Conservation (phyloP, 2,797 vertebrate species). For the Cirrhinus molitorella region DNA sequence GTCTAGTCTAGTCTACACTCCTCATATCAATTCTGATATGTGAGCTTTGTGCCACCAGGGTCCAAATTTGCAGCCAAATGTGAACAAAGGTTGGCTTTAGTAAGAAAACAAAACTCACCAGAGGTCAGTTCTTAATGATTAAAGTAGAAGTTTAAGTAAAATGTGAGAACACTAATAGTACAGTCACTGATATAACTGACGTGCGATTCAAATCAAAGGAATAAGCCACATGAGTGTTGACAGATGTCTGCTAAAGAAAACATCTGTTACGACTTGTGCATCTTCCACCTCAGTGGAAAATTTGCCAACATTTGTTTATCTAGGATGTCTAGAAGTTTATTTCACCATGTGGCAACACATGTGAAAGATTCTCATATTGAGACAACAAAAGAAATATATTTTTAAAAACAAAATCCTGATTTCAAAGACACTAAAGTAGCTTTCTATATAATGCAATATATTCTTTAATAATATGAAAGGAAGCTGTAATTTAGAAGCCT, state of each 20-base stretch:
- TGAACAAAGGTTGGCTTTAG: neutral
- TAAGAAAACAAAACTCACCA: constrained; percentile 14
- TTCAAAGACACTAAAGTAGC: neutral
- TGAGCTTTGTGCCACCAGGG: neutral
- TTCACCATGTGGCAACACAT: neutral
- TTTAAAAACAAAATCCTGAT: neutral
- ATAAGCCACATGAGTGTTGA: neutral
- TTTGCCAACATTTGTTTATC: neutral
- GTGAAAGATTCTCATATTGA: constrained; percentile 5
- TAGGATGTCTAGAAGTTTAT: neutral
- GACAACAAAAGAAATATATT: neutral
- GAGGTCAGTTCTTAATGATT: neutral
- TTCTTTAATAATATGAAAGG: neutral
- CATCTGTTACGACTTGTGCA: neutral
- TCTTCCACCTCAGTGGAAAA: neutral
- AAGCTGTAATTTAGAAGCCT: neutral
- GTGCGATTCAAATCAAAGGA: constrained; percentile 13
- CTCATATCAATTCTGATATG: neutral
- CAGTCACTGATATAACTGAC: neutral
- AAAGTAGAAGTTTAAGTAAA: neutral
- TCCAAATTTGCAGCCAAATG: constrained; percentile 7
- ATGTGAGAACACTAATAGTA: neutral
- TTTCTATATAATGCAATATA: neutral
- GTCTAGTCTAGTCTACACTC: neutral
- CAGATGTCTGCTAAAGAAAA: constrained; percentile 22